A percentile compares a stretch with the other conserved stretches of the same genome.
These are phyloP conservation scores for Digitonthophagus gazella DNA, from an alignment of 2,888 invertebrate genomes.

Conservation along the genomic window DNA sequence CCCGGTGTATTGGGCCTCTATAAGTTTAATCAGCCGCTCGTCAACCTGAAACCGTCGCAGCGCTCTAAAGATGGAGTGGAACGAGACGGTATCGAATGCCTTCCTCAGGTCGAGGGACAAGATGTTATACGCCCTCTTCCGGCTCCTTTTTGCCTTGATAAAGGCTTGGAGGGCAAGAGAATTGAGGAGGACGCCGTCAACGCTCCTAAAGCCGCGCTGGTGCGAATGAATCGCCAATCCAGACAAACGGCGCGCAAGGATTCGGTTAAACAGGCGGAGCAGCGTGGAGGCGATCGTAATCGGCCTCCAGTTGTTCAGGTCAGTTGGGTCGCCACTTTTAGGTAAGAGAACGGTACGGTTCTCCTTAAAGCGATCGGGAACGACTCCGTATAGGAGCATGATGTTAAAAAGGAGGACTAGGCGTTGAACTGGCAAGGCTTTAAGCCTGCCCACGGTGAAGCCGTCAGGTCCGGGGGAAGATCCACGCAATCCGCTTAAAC, in stretches of 20 bases:
- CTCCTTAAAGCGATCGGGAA: slow-evolving; percentile 19
- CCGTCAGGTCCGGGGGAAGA: slow-evolving; percentile 26
- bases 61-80: slow-evolving; percentile 34
- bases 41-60: slow-evolving; percentile 30
- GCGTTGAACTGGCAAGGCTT: not conserved
- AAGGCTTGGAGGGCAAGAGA: slow-evolving; percentile 19
- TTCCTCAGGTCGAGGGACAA: slow-evolving; percentile 43
- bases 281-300: slow-evolving; percentile 30
- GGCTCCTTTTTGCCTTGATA: slow-evolving; percentile 1
- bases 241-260: slow-evolving; percentile 25
- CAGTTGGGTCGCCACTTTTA: slow-evolving; percentile 20
- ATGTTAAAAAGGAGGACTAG: slow-evolving; percentile 23
- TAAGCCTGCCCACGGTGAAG: not conserved
- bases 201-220: slow-evolving; percentile 28
- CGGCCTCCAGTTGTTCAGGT: slow-evolving; percentile 28
- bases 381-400: slow-evolving; percentile 20
- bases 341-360: slow-evolving; percentile 25
- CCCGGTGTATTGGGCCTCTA: not conserved
- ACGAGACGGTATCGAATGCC: slow-evolving; percentile 44
- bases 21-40: not conserved
- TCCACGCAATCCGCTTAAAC: not conserved
- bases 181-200: slow-evolving; percentile 30
- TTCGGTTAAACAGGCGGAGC: slow-evolving; percentile 24
- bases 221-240: slow-evolving; percentile 14
- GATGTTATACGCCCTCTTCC: slow-evolving; percentile 9